Evolutionary conservation across 2,113 vertebrate genomes (phyloP).

Genomic region (Planiliza haematocheilus): DNA sequence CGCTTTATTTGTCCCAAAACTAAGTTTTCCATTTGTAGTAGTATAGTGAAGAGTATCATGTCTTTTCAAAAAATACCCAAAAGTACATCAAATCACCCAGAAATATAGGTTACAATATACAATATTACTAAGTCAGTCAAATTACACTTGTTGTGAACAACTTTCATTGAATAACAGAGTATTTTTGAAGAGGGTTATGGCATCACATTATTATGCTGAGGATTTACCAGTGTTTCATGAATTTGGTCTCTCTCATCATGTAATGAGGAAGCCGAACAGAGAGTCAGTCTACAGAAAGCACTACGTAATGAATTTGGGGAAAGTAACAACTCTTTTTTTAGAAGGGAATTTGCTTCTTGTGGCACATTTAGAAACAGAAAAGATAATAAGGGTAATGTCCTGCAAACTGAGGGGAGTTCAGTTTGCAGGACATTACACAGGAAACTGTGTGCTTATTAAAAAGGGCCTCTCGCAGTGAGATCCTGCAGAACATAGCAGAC

Average conservation of each 20-base stretch:
- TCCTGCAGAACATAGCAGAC: neutral
- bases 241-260: neutral
- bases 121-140: too few relatives aligned
- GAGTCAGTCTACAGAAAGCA: neutral
- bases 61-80: too few relatives aligned
- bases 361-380: slow-evolving; percentile 11
- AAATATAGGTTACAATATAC: too few relatives aligned
- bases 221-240: neutral
- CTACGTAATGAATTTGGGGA: slow-evolving; percentile 8
- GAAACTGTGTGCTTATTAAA: slow-evolving; percentile 26
- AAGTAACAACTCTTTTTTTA: slow-evolving; percentile 31
- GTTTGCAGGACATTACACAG: slow-evolving; percentile 74
- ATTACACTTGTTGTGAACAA: too few relatives aligned
- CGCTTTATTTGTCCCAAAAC: too few relatives aligned
- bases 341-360: slow-evolving; percentile 8
- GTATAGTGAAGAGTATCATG: too few relatives aligned
- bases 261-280: slow-evolving; percentile 27
- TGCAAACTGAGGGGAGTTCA: neutral
- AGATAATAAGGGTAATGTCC: neutral
- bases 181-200: too few relatives aligned
- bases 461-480: slow-evolving; percentile 9
- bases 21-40: too few relatives aligned
- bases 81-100: too few relatives aligned
- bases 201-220: neutral
- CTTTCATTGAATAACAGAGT: too few relatives aligned